A percentile compares a stretch with the other conserved stretches of the same genome.
phyloP scores from a whole-genome alignment of 2,797 vertebrate species.

The Podarcis lilfordi region DNA sequence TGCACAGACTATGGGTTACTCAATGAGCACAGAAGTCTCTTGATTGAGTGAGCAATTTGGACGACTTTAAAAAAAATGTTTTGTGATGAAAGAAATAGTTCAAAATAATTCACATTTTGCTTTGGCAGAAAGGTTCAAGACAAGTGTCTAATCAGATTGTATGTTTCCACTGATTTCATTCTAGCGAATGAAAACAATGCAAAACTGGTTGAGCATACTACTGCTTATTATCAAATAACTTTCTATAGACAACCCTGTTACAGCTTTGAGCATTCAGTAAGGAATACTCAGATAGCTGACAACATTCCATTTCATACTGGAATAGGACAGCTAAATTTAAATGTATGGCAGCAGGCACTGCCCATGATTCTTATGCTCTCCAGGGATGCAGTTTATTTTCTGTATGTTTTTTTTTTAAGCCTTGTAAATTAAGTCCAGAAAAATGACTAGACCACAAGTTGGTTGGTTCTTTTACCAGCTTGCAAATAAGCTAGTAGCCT shows the following conservation, averaged over 20 bases:
- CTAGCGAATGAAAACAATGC: too few relatives aligned
- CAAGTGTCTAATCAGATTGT: conserved; percentile 4
- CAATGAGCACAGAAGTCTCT: not conserved
- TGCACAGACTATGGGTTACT: not conserved
- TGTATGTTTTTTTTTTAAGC: not conserved
- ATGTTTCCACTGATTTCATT: too few relatives aligned
- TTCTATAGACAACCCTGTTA: not conserved
- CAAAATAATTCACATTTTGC: conserved; percentile 7
- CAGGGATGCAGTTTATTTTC: not conserved
- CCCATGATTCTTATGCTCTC: not conserved
- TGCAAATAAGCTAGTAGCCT: too few relatives aligned
- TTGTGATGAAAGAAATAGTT: conserved; percentile 5
- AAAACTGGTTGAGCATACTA: too few relatives aligned
- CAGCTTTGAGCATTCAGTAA: not conserved
- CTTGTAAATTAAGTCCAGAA: too few relatives aligned
- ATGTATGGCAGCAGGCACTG: not conserved
- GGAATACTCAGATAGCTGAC: not conserved
- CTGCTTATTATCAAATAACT: not conserved
- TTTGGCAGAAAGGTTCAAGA: conserved; percentile 7
- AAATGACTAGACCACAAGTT: too few relatives aligned
- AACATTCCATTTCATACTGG: not conserved
- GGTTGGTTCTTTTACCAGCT: too few relatives aligned
- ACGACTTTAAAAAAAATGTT: not conserved
- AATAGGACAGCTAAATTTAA: not conserved
- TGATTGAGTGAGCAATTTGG: not conserved